Evolutionary conservation across 2,113 vertebrate species (phyloP).

Genomic region (Syngnathoides biaculeatus): DNA sequence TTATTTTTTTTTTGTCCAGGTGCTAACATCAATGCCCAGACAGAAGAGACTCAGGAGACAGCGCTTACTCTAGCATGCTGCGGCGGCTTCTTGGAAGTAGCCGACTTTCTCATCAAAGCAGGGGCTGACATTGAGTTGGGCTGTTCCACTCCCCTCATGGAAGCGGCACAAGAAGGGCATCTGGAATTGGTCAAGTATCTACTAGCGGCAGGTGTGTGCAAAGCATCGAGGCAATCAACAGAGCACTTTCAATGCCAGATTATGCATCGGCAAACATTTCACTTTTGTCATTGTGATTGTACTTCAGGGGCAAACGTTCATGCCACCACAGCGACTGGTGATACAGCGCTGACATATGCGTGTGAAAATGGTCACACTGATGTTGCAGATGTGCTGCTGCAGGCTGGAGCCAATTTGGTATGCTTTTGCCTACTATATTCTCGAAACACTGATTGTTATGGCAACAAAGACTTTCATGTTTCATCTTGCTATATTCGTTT

Average conservation of each 20-base stretch:
- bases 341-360: conserved; percentile 94
- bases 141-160: conserved; percentile 97
- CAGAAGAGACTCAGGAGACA: conserved; percentile 97
- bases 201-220: conserved; percentile 85
- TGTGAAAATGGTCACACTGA: conserved; percentile 99
- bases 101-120: conserved; percentile 97
- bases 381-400: conserved; percentile 94
- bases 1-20: conserved; percentile 67
- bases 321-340: conserved; percentile 96
- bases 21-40: conserved; percentile 98
- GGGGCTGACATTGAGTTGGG: conserved; percentile 97
- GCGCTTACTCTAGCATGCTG: conserved; percentile 96
- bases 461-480: background rate
- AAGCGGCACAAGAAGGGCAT: conserved; percentile 97
- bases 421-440: conserved; percentile 12
- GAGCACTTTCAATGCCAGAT: background rate
- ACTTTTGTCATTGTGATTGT: background rate
- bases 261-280: background rate
- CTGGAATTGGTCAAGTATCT: conserved; percentile 97
- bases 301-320: conserved; percentile 90
- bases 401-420: conserved; percentile 96
- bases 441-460: background rate
- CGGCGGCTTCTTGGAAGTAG: conserved; percentile 96
- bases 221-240: background rate
- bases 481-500: background rate